phyloP scores from a whole-genome alignment of 2,888 invertebrate species.

The Caradrina kadenii region DNA sequence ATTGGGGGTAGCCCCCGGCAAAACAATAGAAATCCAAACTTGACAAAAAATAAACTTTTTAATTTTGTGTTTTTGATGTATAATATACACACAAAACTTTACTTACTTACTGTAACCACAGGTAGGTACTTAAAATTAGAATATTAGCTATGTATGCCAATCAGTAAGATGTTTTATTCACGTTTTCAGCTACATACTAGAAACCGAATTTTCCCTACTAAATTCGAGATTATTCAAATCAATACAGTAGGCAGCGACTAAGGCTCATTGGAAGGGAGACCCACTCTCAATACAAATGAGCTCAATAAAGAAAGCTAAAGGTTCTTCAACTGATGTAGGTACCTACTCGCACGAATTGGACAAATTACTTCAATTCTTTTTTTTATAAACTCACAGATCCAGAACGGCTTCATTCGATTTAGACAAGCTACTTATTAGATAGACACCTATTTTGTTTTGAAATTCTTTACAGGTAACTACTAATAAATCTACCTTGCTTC shows the following conservation, averaged over 20 bases:
- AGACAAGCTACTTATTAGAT: slow-evolving; percentile 2
- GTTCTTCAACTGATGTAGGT: slow-evolving; percentile 55
- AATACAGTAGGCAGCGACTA: slow-evolving; percentile 49
- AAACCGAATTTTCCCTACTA: slow-evolving; percentile 38
- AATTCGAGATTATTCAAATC: slow-evolving; percentile 63
- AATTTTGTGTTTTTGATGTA: too few relatives aligned
- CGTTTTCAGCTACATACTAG: slow-evolving; percentile 32
- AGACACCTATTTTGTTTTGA: too few relatives aligned
- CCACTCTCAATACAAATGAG: slow-evolving; percentile 67
- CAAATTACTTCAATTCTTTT: slow-evolving; percentile 67
- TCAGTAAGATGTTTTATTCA: slow-evolving; percentile 58
- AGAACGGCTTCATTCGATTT: slow-evolving; percentile 61
- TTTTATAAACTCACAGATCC: slow-evolving; percentile 55
- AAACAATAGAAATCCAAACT: too few relatives aligned
- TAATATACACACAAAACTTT: too few relatives aligned
- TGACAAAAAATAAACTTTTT: too few relatives aligned
- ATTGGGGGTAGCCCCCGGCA: too few relatives aligned
- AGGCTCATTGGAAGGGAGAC: slow-evolving; percentile 51
- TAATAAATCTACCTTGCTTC: too few relatives aligned
- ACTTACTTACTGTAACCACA: too few relatives aligned
- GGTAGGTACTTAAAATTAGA: slow-evolving; percentile 15
- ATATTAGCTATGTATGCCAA: slow-evolving; percentile 17
- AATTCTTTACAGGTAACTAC: too few relatives aligned
- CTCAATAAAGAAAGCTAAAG: slow-evolving; percentile 65
- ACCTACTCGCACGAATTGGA: slow-evolving; percentile 49